phyloP scores from a whole-genome alignment of 2,113 vertebrate genomes.

The Periophthalmodon schlosseri region DNA sequence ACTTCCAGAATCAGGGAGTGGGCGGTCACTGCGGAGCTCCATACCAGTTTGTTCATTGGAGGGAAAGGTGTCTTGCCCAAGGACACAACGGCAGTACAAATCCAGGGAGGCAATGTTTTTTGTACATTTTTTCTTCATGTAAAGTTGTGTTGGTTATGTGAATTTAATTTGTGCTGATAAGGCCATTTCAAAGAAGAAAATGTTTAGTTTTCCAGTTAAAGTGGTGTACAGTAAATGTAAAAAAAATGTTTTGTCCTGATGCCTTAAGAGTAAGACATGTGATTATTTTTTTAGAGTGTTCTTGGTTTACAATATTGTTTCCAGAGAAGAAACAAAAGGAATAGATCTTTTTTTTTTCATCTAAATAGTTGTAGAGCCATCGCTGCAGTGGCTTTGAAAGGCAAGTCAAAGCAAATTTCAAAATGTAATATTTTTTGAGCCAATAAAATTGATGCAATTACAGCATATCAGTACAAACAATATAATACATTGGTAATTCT shows the following conservation, averaged over 20 bases:
- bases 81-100: not conserved
- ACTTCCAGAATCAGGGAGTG: no score
- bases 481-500: no score
- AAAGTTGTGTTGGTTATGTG: not conserved
- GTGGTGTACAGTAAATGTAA: slow-evolving; percentile 15
- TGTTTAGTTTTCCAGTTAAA: slow-evolving; percentile 5
- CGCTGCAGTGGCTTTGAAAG: not conserved
- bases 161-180: not conserved
- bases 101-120: not conserved
- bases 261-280: slow-evolving; percentile 52
- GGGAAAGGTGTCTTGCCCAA: not conserved
- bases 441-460: not conserved
- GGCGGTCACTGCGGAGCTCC: no score
- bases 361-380: not conserved
- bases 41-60: not conserved
- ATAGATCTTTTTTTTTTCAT: not conserved
- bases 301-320: slow-evolving; percentile 35
- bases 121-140: slow-evolving; percentile 17
- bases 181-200: not conserved
- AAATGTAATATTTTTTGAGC: not conserved
- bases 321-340: slow-evolving; percentile 27
- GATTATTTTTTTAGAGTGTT: slow-evolving; percentile 22
- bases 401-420: not conserved
- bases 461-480: not conserved
- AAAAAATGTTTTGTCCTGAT: slow-evolving; percentile 13